Evolutionary conservation across 1,140 invertebrate genomes (phyloP), one percentile per base, ranked within the genome.

Genomic region (Tetramorium simillimum): DNA sequence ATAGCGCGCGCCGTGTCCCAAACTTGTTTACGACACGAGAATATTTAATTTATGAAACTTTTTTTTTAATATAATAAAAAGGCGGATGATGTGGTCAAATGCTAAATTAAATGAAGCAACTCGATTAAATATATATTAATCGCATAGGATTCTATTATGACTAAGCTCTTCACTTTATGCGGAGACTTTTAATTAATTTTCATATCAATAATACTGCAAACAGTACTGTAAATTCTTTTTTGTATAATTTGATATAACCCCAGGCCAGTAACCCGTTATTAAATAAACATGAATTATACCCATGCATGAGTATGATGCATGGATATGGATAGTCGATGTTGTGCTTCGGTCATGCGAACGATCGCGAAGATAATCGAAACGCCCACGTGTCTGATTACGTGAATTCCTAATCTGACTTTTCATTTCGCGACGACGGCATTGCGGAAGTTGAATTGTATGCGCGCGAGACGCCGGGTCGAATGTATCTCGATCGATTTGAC

Each of bases 401-500:
- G 43, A 53, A 81, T 56, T 70, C 16, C 46, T 70, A 69, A 69
- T 81, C n/a, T 53, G 77, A 82, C 53, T 90, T 70, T 78, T 90
- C 85, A 73, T 89, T 86, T 76, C 46, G 51, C 84, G 65, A 40
- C 67, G 62, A 69, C 69, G 62, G 28, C 69, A 77, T 77, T 37
- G 78, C 77, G 65, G 65, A 89, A 90, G 85, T 89, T 69, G 53
- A 70, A 69, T 87, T 43, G 77, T 86, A 89, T 81, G 21, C 75
- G 49, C 73, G 82, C 80, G 85, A 73, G 70, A 73, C 56, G 67
- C 37, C 82, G 63, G 77, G 82, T 80, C 87, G 89, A 86, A 90
- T 91, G 87, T 89, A 84, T 89, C 87, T 88, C 88, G 91, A 91
- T 88, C 87, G 89, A 88, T 91, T 88, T 86, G 89, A 80, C 86